These are phyloP conservation scores for Menura novaehollandiae DNA, from an alignment of 2,113 vertebrate species.

Conservation along the genomic window DNA sequence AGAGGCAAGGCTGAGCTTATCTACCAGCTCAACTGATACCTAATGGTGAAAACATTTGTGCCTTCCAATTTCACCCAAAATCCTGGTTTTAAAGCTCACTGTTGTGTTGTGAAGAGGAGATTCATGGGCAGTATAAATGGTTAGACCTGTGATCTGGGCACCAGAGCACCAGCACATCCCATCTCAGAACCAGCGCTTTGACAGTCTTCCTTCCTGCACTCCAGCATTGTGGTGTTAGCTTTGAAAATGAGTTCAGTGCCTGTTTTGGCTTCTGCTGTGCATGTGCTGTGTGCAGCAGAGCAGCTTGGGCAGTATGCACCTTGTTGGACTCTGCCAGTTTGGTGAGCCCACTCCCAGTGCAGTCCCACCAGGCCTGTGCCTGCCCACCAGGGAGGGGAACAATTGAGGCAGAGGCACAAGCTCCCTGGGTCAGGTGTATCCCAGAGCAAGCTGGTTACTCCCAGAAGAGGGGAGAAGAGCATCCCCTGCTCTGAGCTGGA, in stretches of 20 bases:
- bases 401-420: not conserved
- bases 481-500: not conserved
- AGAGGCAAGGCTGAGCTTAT: not conserved
- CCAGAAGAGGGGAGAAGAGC: not conserved
- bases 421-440: not conserved
- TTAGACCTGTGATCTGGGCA: not conserved
- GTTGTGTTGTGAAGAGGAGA: not conserved
- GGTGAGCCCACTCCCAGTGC: not conserved
- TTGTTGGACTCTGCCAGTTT: not conserved
- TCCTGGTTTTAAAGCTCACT: not conserved
- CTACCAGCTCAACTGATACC: not conserved
- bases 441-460: not conserved
- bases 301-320: not conserved
- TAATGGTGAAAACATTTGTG: not conserved
- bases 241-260: not conserved
- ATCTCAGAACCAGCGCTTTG: rapidly evolving
- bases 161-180: not conserved
- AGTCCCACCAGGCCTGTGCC: not conserved
- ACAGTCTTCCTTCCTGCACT: not conserved
- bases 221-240: not conserved
- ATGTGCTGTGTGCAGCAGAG: not conserved
- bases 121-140: not conserved
- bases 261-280: not conserved
- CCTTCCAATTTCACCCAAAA: not conserved
- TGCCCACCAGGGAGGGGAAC: not conserved